Base-by-base conservation (phyloP, 2,888 invertebrate genomes). In the Chrysodeixis includens region DNA sequence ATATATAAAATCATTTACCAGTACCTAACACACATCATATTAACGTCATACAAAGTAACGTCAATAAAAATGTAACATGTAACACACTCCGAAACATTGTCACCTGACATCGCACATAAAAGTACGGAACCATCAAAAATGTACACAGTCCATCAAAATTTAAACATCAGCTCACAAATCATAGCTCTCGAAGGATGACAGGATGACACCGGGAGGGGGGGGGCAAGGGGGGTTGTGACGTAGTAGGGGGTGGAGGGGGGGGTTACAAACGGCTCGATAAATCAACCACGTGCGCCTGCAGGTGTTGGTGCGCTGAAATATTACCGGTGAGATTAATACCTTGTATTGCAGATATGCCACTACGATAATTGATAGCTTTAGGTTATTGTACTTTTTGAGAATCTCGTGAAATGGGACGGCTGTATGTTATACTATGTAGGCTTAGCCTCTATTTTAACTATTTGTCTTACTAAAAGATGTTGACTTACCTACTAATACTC, bases 301-400 rank as follows among this genome's bases (percentile, higher is more conserved):
- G 93, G 91, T 92, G 91, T 86, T 87, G 85, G 86, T 77, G 81
- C 79, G 83, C 81, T 90, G 86, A 90, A 88, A 88, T 90, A 90
- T 90, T 86, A 76, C 82, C 46, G 30, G 83, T 80, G 53, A 86
- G 88, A 88, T 79, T 85, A 87, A 76, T 80, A 69, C 56, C 70
- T 69, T 66, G 69, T 60, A 35, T 35, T 32, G 35, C 64, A 75
- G 78, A 82, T 10, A 32, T 20, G 71, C 35, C 57, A 51, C 7
- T 10, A 10, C 30, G 74, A 54, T 54, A 69, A 57, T 18, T 44
- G n/a, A 44, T 56, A 53, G 20, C 35, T 54, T 55, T 63, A 62
- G 26, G 16, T 30, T 6, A 51, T 18, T 56, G 16, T 1, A 40
- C 6, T 40, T 40, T 1, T 14, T n/a, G n/a, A 40, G n/a, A n/a